Evolutionary conservation across 1,140 invertebrate species (phyloP).

Genomic region (Zaprionus davidi): DNA sequence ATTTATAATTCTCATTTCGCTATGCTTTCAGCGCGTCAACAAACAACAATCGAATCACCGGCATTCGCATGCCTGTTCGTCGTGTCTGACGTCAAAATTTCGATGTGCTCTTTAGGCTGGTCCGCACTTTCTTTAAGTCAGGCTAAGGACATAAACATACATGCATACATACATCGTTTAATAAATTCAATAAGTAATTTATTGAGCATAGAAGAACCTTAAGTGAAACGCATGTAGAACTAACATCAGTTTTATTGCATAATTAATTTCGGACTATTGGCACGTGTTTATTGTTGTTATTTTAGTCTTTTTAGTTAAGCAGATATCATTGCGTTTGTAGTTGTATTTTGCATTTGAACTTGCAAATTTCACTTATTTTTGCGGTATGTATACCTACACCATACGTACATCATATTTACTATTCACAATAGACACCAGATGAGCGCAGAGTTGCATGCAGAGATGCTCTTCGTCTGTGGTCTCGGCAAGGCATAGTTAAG

Average conservation of each 20-base stretch:
- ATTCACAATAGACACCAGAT: slow-evolving; percentile 54
- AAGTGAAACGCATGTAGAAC: slow-evolving; percentile 48
- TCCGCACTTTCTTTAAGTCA: slow-evolving; percentile 39
- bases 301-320: slow-evolving; percentile 14
- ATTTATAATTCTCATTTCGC: slow-evolving; percentile 72
- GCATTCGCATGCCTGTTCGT: slow-evolving; percentile 54
- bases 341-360: slow-evolving; percentile 18
- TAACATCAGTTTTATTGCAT: slow-evolving; percentile 70
- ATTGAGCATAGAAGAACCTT: slow-evolving; percentile 20
- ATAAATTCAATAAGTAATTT: slow-evolving; percentile 61
- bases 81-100: slow-evolving; percentile 40
- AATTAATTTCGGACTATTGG: slow-evolving; percentile 56
- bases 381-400: slow-evolving; percentile 14
- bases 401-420: slow-evolving; percentile 8
- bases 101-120: slow-evolving; percentile 40
- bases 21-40: slow-evolving; percentile 57
- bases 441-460: slow-evolving; percentile 39
- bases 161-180: slow-evolving; percentile 54
- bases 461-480: slow-evolving; percentile 14
- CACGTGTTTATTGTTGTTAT: slow-evolving; percentile 5
- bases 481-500: slow-evolving; percentile 4
- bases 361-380: slow-evolving; percentile 38
- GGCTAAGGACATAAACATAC: slow-evolving; percentile 8
- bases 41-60: slow-evolving; percentile 38
- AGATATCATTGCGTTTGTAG: not conserved